Evolutionary conservation across 2,113 vertebrate genomes (phyloP), one percentile per base, ranked within the genome.

Genomic region (Upupa epops): DNA sequence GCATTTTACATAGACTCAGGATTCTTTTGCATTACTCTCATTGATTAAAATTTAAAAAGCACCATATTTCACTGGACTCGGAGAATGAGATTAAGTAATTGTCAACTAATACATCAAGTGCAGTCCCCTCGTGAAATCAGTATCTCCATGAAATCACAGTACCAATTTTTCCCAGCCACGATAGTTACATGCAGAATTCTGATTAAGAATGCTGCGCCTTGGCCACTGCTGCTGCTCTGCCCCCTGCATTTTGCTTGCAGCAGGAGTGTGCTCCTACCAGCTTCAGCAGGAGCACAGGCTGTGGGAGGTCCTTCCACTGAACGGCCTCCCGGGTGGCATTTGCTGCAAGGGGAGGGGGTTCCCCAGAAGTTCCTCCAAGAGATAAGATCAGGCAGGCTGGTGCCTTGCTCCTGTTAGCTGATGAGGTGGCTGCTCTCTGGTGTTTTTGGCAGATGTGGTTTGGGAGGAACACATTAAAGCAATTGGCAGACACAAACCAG

Each of bases 161-260:
- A 34, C 7, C 0, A 0, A 48, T n/a, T 78, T 82, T 66, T 68
- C 63, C 58, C 4, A 3, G 11, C 10, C 71, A 42, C 0, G 0
- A n/a, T 5, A 68, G 15, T 42, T 28, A 66, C 21, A 40, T 37
- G 36, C 46, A 46, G 25, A 20, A 28, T 42, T 59, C 12, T 42
- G 40, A 42, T 42, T 42, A 42, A 13, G 45, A n/a, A 11, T 8
- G 21, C 37, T 18, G 49, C 64, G 32, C 56, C 48, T 36, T 31
- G 6, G 0, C 31, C 49, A 4, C 11, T 0, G 3, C 0, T 21
- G 37, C 66, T 18, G 28, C 1, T 8, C 26, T 73, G 58, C 17
- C 52, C 59, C 0, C 0, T 28, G 54, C 28, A 48, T 31, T 28
- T 26, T 1, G 2, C 34, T 18, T 13, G 64, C 46, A 31, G 26